These are phyloP conservation scores for Pseudonaja textilis DNA, from an alignment of 2,113 vertebrate species.

Conservation along the genomic window DNA sequence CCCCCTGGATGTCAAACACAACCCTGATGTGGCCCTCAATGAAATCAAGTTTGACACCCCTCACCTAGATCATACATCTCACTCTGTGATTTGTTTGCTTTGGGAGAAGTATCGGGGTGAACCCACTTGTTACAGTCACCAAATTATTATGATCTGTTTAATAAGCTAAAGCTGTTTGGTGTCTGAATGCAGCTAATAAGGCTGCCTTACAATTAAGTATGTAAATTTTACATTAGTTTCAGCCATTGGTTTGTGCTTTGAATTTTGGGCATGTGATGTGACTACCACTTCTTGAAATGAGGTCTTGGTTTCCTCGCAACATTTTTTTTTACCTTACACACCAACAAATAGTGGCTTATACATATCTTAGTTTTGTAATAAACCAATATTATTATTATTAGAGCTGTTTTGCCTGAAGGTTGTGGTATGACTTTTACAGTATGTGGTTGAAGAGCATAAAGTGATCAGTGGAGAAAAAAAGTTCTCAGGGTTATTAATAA, in stretches of 20 bases:
- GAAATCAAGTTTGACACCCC: no score
- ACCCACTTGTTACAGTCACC: background rate
- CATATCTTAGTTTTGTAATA: background rate
- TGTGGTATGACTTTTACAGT: slow-evolving; percentile 10
- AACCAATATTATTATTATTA: background rate
- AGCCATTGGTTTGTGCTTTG: background rate
- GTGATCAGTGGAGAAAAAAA: slow-evolving; percentile 10
- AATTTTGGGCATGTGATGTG: background rate
- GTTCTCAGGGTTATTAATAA: slow-evolving; percentile 31
- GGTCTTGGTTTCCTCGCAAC: background rate
- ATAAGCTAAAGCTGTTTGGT: background rate
- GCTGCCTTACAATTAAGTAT: background rate
- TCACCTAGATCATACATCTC: background rate
- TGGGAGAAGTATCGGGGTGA: background rate
- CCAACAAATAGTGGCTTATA: background rate
- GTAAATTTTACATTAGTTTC: background rate
- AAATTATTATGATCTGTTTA: background rate
- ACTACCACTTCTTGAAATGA: background rate
- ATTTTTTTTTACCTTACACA: background rate
- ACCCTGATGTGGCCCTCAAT: no score
- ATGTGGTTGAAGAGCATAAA: background rate
- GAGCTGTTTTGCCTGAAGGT: background rate
- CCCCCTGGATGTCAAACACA: no score
- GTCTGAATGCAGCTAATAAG: background rate
- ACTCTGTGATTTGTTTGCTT: background rate